Conservation (phyloP, 2,888 invertebrate species). For the Capitulum mitella region DNA sequence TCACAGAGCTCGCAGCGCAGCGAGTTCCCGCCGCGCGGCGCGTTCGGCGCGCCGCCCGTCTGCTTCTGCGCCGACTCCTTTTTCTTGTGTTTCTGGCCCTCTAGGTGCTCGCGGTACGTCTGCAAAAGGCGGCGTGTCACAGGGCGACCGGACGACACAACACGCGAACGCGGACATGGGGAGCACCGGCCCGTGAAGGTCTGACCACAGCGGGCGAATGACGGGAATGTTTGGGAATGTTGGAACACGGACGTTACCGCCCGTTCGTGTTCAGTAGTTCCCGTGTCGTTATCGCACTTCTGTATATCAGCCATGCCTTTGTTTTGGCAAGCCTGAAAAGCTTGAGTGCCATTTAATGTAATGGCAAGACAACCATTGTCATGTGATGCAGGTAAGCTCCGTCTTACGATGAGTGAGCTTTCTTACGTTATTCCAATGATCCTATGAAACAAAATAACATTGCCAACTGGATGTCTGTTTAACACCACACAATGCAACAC, state of each 20-base stretch:
- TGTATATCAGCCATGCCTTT: not conserved
- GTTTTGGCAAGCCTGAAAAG: not conserved
- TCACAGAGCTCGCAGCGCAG: slow-evolving; percentile 94
- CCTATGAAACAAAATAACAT: no score
- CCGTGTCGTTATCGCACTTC: not conserved
- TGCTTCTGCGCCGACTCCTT: slow-evolving; percentile 81
- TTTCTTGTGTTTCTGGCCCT: slow-evolving; percentile 98
- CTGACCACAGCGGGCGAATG: slow-evolving; percentile 24
- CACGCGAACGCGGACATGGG: no score
- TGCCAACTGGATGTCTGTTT: no score
- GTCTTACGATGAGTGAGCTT: no score
- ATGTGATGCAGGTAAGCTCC: no score
- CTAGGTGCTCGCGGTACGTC: slow-evolving; percentile 83
- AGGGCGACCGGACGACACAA: no score
- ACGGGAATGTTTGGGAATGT: slow-evolving; percentile 14
- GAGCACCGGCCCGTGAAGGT: no score
- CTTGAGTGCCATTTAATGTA: not conserved
- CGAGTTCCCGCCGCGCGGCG: slow-evolving; percentile 54
- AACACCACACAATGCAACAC: no score
- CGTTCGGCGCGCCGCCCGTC: slow-evolving; percentile 51
- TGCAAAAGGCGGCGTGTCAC: no score
- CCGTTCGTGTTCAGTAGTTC: not conserved
- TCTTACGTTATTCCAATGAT: no score
- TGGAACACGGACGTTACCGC: not conserved
- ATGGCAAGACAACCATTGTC: no score